A percentile compares a stretch with the other conserved stretches of the same genome.
phyloP scores from a whole-genome alignment of 2,113 vertebrate genomes.

The Puntigrus tetrazona region DNA sequence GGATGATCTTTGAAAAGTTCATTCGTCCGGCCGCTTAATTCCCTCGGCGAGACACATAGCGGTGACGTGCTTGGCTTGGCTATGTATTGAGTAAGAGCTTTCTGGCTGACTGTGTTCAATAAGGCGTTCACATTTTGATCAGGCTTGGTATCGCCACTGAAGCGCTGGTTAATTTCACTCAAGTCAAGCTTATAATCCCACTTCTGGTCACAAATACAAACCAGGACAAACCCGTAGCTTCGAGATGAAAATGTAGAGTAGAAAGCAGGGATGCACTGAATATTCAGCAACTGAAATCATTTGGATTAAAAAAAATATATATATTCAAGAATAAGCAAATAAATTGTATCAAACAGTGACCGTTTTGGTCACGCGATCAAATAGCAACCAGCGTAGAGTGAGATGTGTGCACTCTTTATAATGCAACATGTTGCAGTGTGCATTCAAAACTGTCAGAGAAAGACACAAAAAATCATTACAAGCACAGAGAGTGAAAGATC shows the following conservation, averaged over 20 bases:
- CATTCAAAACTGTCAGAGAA: too few relatives aligned
- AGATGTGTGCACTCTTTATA: too few relatives aligned
- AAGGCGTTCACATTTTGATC: conserved; percentile 48
- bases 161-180: conserved; percentile 56
- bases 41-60: conserved; percentile 32
- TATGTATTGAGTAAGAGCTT: conserved; percentile 45
- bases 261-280: neutral
- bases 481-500: too few relatives aligned
- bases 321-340: too few relatives aligned
- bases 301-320: too few relatives aligned
- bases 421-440: too few relatives aligned
- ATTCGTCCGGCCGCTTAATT: conserved; percentile 46
- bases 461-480: too few relatives aligned
- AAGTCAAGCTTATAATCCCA: conserved; percentile 60
- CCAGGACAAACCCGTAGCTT: conserved; percentile 52
- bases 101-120: conserved; percentile 45
- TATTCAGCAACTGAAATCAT: too few relatives aligned
- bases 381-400: too few relatives aligned
- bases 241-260: conserved; percentile 18
- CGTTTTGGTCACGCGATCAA: too few relatives aligned
- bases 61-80: conserved; percentile 29
- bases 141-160: conserved; percentile 36
- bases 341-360: too few relatives aligned
- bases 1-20: conserved; percentile 52
- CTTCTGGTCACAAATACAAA: conserved; percentile 58